Base-by-base conservation (phyloP, 1,140 invertebrate genomes). In the Lepidurus couesii region DNA sequence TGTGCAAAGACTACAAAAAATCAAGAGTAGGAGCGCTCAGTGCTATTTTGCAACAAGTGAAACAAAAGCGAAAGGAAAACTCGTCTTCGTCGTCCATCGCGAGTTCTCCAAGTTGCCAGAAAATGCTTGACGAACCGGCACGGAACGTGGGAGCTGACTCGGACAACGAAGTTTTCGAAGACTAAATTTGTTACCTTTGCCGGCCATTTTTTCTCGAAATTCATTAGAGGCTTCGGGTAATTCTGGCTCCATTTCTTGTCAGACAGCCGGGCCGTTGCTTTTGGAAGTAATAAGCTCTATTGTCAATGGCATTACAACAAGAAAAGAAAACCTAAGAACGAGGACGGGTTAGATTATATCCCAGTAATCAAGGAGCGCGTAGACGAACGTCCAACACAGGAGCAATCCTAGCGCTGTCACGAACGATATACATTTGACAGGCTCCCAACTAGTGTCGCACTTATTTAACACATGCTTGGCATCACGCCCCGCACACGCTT, bases 21-120 rank as follows among this genome's bases (percentile, higher is more conserved):
- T 44, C 73, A 8, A 43, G 42, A 16, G 44, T 74, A 21, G 78
- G 78, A 21, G 78, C 78, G 43, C 74, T 79, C n/a, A 79, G 75
- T 79, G 44, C 53, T 34, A 79, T 79, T 79, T 42, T 79, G 74
- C 73, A 79, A 47, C 78, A 75, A 44, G 78, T 75, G 8, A 79
- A 79, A 47, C 65, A 79, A 45, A 79, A 16, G 21, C 53, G 53
- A 7, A 65, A 16, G 4, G 53, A 65, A 16, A 13, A 65, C 21
- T 65, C 21, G 8, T 21, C 53, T 21, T 65, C 53, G 53, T 65
- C 53, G 21, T n/a, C 53, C 21, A 21, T 21, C 16, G 53, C n/a
- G 16, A 21, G 16, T 13, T 16, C 16, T 16, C 53, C 53, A 13
- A 65, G 16, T 65, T 65, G 53, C 21, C 53, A 65, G 16, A 65